Evolutionary conservation across 2,797 vertebrate species (phyloP).

Genomic region (Ibycter americanus): DNA sequence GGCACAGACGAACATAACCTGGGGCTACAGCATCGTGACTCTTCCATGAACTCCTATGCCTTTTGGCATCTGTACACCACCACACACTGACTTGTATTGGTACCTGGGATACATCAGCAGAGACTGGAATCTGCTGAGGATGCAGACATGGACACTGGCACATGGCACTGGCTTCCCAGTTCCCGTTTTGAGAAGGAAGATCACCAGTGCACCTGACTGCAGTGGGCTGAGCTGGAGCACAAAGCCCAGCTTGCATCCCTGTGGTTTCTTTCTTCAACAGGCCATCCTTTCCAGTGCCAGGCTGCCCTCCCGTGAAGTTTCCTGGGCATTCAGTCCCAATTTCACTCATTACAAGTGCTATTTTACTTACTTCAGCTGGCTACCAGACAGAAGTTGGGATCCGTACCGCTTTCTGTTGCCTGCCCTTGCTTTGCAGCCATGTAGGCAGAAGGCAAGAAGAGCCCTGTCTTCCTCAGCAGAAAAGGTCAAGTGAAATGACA

Average conservation of each 20-base stretch:
- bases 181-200: neutral
- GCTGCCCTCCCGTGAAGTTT: neutral
- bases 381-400: neutral
- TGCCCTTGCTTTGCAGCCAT: neutral
- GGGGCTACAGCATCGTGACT: neutral
- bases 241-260: neutral
- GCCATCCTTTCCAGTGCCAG: neutral
- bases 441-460: neutral
- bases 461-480: neutral
- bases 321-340: neutral
- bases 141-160: neutral
- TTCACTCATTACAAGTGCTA: neutral
- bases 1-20: neutral
- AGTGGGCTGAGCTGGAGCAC: neutral
- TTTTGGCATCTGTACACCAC: neutral
- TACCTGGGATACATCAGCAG: neutral
- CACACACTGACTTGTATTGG: rapidly evolving
- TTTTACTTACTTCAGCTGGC: neutral
- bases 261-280: neutral
- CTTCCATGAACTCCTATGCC: neutral
- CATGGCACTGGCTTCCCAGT: rapidly evolving
- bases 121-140: neutral
- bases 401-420: neutral
- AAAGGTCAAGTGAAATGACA: neutral
- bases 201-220: rapidly evolving